phyloP scores from a whole-genome alignment of 1,140 invertebrate genomes.

The Apolygus lucorum region DNA sequence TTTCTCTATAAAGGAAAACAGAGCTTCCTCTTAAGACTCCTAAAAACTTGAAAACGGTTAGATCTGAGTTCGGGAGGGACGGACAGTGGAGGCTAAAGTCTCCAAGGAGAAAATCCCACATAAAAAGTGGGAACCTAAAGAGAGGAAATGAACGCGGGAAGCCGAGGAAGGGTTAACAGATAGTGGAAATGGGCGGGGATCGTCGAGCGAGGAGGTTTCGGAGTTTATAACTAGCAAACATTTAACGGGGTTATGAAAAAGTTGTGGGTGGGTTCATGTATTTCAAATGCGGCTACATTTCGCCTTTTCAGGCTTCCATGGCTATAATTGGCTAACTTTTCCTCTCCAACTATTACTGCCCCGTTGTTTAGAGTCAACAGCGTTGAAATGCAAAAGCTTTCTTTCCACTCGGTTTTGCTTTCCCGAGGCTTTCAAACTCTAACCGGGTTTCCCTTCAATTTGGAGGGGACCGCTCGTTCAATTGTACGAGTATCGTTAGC shows the following conservation, averaged over 20 bases:
- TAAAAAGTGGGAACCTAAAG: background rate
- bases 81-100: background rate
- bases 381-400: conserved; percentile 8
- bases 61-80: background rate
- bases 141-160: conserved; percentile 1
- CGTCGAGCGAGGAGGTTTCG: background rate
- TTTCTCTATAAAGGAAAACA: no score
- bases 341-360: conserved; percentile 10
- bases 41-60: background rate
- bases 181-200: background rate
- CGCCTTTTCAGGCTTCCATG: background rate
- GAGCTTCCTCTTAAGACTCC: no score
- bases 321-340: conserved; percentile 12
- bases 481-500: no score
- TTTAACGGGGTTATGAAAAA: conserved; percentile 12
- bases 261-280: conserved; percentile 1
- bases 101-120: background rate
- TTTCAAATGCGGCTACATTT: conserved; percentile 9
- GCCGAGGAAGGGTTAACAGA: background rate
- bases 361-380: conserved; percentile 11
- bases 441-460: no score
- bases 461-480: no score
- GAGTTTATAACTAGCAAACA: conserved; percentile 13
- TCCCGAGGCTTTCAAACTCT: no score
- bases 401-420: no score